Conservation (phyloP, 1,140 invertebrate species). For the Triops longicaudatus region DNA sequence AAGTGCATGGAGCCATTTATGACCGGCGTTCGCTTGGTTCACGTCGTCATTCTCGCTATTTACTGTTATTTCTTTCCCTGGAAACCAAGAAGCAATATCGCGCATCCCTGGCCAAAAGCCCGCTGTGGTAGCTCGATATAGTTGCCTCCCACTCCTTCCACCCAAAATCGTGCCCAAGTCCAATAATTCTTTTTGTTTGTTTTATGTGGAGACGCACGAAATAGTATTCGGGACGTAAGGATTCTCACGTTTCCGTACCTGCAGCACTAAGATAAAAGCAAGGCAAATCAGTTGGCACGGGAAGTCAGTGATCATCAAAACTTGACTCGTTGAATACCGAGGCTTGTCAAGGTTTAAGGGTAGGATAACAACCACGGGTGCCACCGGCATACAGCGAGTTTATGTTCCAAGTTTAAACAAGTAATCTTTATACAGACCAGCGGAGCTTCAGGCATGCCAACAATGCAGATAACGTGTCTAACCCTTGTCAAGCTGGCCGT, state of each 20-base stretch:
- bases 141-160: no score
- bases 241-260: no score
- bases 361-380: not conserved
- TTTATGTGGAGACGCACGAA: no score
- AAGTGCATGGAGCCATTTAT: not conserved
- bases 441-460: constrained; percentile 2
- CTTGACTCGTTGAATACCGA: not conserved
- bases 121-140: no score
- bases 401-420: not conserved
- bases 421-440: constrained; percentile 2
- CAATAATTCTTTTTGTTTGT: no score
- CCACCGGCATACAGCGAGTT: not conserved
- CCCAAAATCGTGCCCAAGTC: no score
- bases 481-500: not conserved
- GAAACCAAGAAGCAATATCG: not conserved
- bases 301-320: not conserved
- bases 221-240: no score
- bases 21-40: not conserved
- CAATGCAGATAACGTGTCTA: constrained; percentile 15
- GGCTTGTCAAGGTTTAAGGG: not conserved
- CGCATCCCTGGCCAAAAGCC: not conserved
- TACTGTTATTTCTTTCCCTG: not conserved
- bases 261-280: not conserved
- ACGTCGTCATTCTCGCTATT: not conserved
- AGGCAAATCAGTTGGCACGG: not conserved